Evolutionary conservation across 2,113 vertebrate species (phyloP), one percentile per base, ranked within the genome.

Genomic region (Dromas ardeola): DNA sequence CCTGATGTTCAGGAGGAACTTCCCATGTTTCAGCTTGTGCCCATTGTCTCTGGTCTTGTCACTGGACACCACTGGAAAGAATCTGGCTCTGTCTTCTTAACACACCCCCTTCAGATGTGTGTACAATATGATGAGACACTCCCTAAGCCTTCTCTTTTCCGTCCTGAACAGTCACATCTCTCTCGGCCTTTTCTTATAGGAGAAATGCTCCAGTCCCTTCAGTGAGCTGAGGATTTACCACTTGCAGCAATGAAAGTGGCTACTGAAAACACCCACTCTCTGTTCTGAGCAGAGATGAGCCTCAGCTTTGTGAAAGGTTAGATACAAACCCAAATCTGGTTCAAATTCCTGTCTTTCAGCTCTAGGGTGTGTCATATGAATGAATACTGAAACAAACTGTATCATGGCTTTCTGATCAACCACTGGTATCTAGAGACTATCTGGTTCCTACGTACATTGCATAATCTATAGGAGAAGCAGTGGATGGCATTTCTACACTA

Each of bases 401-500:
- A 32, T 38, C 15, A 13, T 49, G 22, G 20, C 10, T 63, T 86
- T 81, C 47, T 58, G 42, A 13, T 80, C 26, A 71, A 2, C 20
- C 56, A 26, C 47, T 71, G 56, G 56, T 80, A 67, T 53, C 67
- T 62, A 12, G 8, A 20, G 20, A 22, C 15, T 70, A 13, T 6
- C 7, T 82, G 30, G 11, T 67, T 89, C 15, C 13, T 69, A 15
- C 13, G 18, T 50, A 14, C 7, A 8, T 18, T 30, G 8, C 32
- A 15, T 40, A 40, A 77, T 21, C 36, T 45, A 2, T 17, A 45
- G 42, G 20, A 58, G 26, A 86, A 53, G 4, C 0, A 0, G 12
- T 1, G 6, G 15, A 11, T 23, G 38, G 21, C 42, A 58, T 7
- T 67, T 92, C 27, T 81, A 20, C 5, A 15, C 11, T 62, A 32